A percentile compares a stretch with the other conserved stretches of the same genome.
phyloP scores from a whole-genome alignment of 2,888 invertebrate species.

The Cyclophora punctaria region DNA sequence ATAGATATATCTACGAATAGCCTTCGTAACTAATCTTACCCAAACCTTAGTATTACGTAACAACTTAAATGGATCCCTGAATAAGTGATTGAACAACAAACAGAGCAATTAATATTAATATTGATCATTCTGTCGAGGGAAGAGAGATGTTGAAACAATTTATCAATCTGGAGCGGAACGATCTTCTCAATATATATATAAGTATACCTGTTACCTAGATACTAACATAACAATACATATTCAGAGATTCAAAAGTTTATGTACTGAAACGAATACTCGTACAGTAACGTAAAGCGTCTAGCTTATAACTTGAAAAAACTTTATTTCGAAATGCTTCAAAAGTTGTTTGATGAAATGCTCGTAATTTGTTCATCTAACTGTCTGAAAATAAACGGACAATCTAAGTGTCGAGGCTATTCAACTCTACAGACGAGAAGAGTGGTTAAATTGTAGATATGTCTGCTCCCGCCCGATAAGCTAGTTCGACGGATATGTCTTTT shows the following conservation, averaged over 20 bases:
- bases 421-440: constrained; percentile 13
- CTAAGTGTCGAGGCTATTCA: constrained; percentile 23
- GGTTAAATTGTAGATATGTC: constrained; percentile 40
- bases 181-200: constrained; percentile 15
- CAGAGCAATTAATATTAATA: constrained; percentile 21
- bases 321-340: background rate
- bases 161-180: constrained; percentile 23
- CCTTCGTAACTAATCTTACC: background rate
- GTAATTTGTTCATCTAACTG: constrained; percentile 1
- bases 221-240: too few relatives aligned
- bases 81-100: constrained; percentile 24
- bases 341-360: background rate
- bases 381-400: constrained; percentile 3
- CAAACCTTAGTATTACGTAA: background rate
- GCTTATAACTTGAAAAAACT: too few relatives aligned
- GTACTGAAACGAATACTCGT: too few relatives aligned
- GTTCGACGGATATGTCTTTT: constrained; percentile 43
- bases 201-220: too few relatives aligned
- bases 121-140: constrained; percentile 17
- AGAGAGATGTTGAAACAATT: constrained; percentile 13
- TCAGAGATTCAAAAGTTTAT: too few relatives aligned
- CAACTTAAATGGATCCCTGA: constrained; percentile 20
- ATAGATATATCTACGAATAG: background rate
- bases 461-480: constrained; percentile 43
- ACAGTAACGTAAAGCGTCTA: too few relatives aligned